These are phyloP conservation scores for Drosophila mayri DNA, from an alignment of 1,140 invertebrate species.

Conservation along the genomic window DNA sequence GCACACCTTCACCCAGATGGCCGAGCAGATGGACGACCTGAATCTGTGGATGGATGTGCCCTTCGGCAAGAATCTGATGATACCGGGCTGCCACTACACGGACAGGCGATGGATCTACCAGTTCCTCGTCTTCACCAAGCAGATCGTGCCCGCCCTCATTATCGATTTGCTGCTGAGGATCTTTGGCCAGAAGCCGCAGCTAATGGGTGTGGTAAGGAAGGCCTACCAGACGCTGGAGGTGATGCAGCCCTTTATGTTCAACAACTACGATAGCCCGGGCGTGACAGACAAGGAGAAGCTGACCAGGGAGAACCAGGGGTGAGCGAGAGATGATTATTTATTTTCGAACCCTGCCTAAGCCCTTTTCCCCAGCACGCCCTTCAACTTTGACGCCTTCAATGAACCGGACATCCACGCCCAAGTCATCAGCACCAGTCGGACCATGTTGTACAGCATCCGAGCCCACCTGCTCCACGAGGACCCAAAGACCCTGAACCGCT, in stretches of 20 bases:
- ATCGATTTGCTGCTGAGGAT: conserved; percentile 50
- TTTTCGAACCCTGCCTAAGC: background rate
- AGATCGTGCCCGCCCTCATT: conserved; percentile 64
- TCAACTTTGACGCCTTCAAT: conserved; percentile 26
- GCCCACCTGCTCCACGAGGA: conserved; percentile 57
- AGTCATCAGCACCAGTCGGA: conserved; percentile 7
- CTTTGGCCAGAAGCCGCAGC: conserved; percentile 42
- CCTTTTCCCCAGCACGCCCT: conserved; percentile 42
- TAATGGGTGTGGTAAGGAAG: conserved; percentile 65
- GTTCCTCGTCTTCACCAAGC: conserved; percentile 63
- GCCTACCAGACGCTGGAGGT: conserved; percentile 69
- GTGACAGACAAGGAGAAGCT: conserved; percentile 32
- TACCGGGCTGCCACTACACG: conserved; percentile 63
- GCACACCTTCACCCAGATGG: conserved; percentile 56
- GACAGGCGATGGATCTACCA: conserved; percentile 57
- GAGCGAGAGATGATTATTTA: background rate
- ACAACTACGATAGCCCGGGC: conserved; percentile 68
- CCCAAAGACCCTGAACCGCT: conserved; percentile 39
- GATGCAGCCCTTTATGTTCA: conserved; percentile 79
- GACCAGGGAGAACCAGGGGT: conserved; percentile 21
- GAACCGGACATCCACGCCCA: conserved; percentile 2
- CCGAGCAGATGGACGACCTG: conserved; percentile 44
- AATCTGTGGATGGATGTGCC: conserved; percentile 45
- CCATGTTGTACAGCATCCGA: conserved; percentile 67
- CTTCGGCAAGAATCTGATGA: conserved; percentile 63